Percentiles rank a stretch among this genome's conserved stretches.
Evolutionary conservation across 2,113 vertebrate genomes (phyloP).

Genomic region (Dascyllus trimaculatus): DNA sequence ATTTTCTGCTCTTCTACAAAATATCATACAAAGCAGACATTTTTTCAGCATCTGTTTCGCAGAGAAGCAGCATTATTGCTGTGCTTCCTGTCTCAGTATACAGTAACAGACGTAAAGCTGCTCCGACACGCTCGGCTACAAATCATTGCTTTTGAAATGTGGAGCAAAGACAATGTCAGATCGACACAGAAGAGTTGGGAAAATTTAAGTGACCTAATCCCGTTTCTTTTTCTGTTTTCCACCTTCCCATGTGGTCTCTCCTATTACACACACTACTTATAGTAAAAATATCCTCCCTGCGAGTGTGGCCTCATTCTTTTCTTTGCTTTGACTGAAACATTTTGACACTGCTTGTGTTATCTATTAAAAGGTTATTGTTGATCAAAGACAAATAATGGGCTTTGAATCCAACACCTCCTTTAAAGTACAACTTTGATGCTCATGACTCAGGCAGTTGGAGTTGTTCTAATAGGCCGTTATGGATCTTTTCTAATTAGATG

Average conservation of each 20-base stretch:
- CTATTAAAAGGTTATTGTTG: constrained; percentile 20
- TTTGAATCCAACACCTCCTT: constrained; percentile 7
- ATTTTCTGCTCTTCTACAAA: no score
- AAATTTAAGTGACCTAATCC: constrained; percentile 18
- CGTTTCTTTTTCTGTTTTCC: neutral
- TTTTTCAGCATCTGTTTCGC: no score
- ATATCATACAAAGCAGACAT: no score
- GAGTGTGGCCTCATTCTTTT: constrained; percentile 33
- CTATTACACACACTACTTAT: constrained; percentile 26
- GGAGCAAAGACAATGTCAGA: neutral
- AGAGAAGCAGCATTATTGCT: no score
- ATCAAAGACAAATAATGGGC: constrained; percentile 24
- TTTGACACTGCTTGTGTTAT: constrained; percentile 10
- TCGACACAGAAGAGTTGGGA: neutral
- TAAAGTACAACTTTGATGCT: constrained; percentile 41
- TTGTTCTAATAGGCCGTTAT: constrained; percentile 49
- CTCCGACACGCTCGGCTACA: neutral
- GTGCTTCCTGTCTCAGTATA: neutral
- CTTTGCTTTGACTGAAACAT: neutral
- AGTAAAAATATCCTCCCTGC: neutral
- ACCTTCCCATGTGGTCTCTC: neutral
- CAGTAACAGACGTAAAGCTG: neutral
- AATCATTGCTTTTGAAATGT: neutral
- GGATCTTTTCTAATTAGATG: constrained; percentile 62
- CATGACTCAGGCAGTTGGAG: constrained; percentile 52